Evolutionary conservation across 1,140 invertebrate species (phyloP).

Genomic region (Magallana angulata): DNA sequence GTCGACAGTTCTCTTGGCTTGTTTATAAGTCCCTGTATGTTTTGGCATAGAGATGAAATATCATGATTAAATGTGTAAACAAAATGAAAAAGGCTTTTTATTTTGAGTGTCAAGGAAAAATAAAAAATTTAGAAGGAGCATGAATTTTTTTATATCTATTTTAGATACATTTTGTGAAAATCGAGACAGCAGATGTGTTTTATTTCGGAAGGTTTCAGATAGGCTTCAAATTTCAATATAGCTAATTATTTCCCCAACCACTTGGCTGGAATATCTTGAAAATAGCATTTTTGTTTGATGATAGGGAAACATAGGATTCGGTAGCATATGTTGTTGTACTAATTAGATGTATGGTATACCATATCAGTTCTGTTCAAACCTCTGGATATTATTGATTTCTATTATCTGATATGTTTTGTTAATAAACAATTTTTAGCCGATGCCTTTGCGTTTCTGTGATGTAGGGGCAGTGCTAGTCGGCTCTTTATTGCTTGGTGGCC

Average conservation of each 20-base stretch:
- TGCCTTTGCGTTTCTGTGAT: too few relatives aligned
- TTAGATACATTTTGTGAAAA: too few relatives aligned
- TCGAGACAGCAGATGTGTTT: too few relatives aligned
- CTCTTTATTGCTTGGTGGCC: background rate
- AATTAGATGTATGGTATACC: background rate
- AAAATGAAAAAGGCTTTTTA: background rate
- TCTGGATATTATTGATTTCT: background rate
- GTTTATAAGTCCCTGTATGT: background rate
- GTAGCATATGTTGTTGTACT: background rate
- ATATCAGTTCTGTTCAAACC: background rate
- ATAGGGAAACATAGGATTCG: background rate
- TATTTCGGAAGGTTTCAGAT: too few relatives aligned
- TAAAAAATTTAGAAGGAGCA: background rate
- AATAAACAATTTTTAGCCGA: background rate
- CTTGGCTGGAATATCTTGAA: too few relatives aligned
- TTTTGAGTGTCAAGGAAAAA: background rate
- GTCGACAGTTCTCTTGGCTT: background rate
- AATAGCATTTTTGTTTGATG: too few relatives aligned
- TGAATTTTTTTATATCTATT: background rate
- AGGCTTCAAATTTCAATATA: too few relatives aligned
- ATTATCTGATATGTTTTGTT: constrained; percentile 4
- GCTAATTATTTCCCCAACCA: too few relatives aligned
- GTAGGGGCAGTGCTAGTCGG: too few relatives aligned
- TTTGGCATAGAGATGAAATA: constrained; percentile 16
- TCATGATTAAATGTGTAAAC: constrained; percentile 27